phyloP scores from a whole-genome alignment of 2,888 invertebrate species.

The Tetragnatha montana region DNA sequence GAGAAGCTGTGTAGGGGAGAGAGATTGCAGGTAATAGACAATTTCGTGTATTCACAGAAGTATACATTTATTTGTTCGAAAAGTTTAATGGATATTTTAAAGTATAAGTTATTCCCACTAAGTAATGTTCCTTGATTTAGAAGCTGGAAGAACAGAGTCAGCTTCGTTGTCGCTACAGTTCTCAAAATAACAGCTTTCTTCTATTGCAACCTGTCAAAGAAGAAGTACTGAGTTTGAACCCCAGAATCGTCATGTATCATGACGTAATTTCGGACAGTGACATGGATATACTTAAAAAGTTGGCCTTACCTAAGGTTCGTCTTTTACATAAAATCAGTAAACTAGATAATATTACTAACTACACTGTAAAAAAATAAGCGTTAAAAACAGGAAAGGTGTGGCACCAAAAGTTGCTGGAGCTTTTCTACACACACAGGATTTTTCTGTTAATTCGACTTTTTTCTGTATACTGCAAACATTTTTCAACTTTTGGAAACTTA shows the following conservation, averaged over 20 bases:
- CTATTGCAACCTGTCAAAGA: slow-evolving; percentile 85
- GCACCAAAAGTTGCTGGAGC: no score
- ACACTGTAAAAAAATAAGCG: not conserved
- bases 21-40: slow-evolving; percentile 72
- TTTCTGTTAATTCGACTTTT: not conserved
- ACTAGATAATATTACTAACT: not conserved
- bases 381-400: no score
- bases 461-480: no score
- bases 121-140: not conserved
- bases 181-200: slow-evolving; percentile 83
- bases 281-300: slow-evolving; percentile 79
- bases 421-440: no score
- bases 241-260: slow-evolving; percentile 89
- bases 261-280: slow-evolving; percentile 91
- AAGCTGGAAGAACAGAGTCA: slow-evolving; percentile 22
- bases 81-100: not conserved
- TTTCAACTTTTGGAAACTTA: not conserved
- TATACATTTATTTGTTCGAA: not conserved
- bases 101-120: not conserved
- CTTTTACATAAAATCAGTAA: no score
- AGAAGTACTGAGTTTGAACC: slow-evolving; percentile 77
- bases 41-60: not conserved
- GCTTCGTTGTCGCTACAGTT: slow-evolving; percentile 83
- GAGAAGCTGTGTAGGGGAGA: slow-evolving; percentile 80
- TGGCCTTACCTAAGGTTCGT: slow-evolving; percentile 68